Evolutionary conservation across 2,113 vertebrate genomes (phyloP).

Genomic region (Nothobranchius furzeri): DNA sequence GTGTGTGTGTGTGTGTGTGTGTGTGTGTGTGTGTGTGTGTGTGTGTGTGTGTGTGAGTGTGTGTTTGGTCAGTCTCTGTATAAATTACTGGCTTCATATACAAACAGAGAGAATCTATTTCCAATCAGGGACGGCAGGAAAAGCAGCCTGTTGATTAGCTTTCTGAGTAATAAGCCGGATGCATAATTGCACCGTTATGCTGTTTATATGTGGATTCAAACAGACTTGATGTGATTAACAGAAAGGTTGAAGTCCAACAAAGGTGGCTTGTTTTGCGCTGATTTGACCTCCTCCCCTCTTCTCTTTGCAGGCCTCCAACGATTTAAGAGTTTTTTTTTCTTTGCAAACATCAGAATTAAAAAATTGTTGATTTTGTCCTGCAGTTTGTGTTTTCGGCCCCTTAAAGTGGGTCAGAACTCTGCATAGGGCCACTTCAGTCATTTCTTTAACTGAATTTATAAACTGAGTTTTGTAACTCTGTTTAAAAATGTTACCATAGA

Average conservation of each 20-base stretch:
- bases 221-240: slow-evolving; percentile 22
- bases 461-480: too few relatives aligned
- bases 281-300: not conserved
- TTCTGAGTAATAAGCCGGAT: slow-evolving; percentile 33
- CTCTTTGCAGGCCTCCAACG: not conserved
- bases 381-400: too few relatives aligned
- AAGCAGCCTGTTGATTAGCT: slow-evolving; percentile 38
- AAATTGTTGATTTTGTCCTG: too few relatives aligned
- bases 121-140: not conserved
- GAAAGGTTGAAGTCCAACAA: slow-evolving; percentile 7
- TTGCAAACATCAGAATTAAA: too few relatives aligned
- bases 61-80: slow-evolving; percentile 26
- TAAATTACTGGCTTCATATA: slow-evolving; percentile 34
- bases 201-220: slow-evolving; percentile 54
- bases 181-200: slow-evolving; percentile 36
- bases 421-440: too few relatives aligned
- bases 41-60: too few relatives aligned
- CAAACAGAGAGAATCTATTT: slow-evolving; percentile 27
- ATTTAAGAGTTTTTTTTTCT: not conserved
- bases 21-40: slow-evolving; percentile 10
- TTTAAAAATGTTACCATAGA: too few relatives aligned
- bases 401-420: too few relatives aligned
- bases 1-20: not conserved
- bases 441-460: too few relatives aligned
- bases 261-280: not conserved